Percentiles rank a stretch among this genome's conserved stretches.
These are phyloP conservation scores for Garra rufa DNA, from an alignment of 2,113 vertebrate genomes.

Conservation along the genomic window DNA sequence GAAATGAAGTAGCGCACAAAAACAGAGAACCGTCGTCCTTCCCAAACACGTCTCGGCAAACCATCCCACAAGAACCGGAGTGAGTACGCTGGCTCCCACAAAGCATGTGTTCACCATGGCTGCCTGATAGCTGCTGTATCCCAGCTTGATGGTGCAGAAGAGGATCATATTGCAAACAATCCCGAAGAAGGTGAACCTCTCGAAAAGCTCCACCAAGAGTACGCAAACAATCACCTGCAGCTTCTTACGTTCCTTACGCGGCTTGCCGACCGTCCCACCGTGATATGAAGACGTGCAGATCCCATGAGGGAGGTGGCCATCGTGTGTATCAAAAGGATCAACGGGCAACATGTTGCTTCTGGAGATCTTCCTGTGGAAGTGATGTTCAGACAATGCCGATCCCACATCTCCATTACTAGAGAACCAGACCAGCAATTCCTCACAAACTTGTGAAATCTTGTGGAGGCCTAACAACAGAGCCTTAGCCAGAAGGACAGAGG, in stretches of 20 bases:
- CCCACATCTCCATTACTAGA: slow-evolving; percentile 28
- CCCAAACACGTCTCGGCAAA: slow-evolving; percentile 80
- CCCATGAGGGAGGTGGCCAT: slow-evolving; percentile 38
- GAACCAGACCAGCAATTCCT: slow-evolving; percentile 61
- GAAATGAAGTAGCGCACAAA: slow-evolving; percentile 87
- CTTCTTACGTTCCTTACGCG: slow-evolving; percentile 69
- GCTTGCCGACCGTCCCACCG: slow-evolving; percentile 33
- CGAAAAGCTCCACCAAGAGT: slow-evolving; percentile 87
- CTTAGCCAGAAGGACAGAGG: slow-evolving; percentile 53
- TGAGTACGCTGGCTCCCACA: slow-evolving; percentile 82
- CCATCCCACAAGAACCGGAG: slow-evolving; percentile 81
- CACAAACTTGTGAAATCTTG: slow-evolving; percentile 63
- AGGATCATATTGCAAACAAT: slow-evolving; percentile 92
- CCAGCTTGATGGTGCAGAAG: slow-evolving; percentile 87
- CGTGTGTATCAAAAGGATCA: slow-evolving; percentile 54
- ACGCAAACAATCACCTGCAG: slow-evolving; percentile 81
- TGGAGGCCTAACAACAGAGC: slow-evolving; percentile 43
- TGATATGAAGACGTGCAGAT: slow-evolving; percentile 42
- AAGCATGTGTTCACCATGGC: slow-evolving; percentile 87
- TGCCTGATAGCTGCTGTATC: slow-evolving; percentile 84
- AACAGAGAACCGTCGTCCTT: slow-evolving; percentile 81
- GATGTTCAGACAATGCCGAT: slow-evolving; percentile 20
- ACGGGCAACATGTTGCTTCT: slow-evolving; percentile 65
- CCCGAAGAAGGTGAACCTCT: slow-evolving; percentile 89
- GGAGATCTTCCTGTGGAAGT: slow-evolving; percentile 41